A percentile compares a stretch with the other conserved stretches of the same genome.
phyloP scores from a whole-genome alignment of 2,113 vertebrate genomes.

The Cromileptes altivelis region DNA sequence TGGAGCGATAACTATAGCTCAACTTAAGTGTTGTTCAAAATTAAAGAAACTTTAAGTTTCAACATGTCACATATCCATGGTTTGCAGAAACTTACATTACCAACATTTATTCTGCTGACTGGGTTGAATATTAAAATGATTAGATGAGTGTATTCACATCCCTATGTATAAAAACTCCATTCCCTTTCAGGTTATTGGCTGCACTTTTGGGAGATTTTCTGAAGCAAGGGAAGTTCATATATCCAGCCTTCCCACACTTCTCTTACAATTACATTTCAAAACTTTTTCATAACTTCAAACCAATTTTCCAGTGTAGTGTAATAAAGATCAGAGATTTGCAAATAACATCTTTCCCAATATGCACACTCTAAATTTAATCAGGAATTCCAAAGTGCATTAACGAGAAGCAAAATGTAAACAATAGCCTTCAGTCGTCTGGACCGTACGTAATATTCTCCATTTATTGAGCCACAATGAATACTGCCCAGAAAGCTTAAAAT shows the following conservation, averaged over 20 bases:
- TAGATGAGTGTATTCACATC: background rate
- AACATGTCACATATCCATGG: too few species aligned
- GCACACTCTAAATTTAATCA: conserved; percentile 3
- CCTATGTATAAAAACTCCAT: background rate
- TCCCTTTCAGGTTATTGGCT: background rate
- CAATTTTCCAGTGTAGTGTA: background rate
- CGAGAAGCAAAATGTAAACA: background rate
- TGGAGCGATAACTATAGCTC: too few species aligned
- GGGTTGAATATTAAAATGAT: background rate
- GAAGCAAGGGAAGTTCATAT: background rate
- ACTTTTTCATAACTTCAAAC: conserved; percentile 38
- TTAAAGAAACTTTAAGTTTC: too few species aligned
- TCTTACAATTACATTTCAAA: conserved; percentile 26
- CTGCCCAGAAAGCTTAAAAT: background rate
- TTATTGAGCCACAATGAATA: background rate
- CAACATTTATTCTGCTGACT: too few species aligned
- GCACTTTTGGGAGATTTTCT: background rate
- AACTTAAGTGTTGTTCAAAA: too few species aligned
- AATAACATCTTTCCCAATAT: background rate
- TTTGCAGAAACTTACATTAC: too few species aligned
- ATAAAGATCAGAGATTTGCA: conserved; percentile 7
- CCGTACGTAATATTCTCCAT: background rate
- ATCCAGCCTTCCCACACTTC: background rate
- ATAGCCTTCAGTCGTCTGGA: background rate
- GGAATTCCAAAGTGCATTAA: background rate